Evolutionary conservation across 2,797 vertebrate species (phyloP).

Genomic region (Protosalanx chinensis): DNA sequence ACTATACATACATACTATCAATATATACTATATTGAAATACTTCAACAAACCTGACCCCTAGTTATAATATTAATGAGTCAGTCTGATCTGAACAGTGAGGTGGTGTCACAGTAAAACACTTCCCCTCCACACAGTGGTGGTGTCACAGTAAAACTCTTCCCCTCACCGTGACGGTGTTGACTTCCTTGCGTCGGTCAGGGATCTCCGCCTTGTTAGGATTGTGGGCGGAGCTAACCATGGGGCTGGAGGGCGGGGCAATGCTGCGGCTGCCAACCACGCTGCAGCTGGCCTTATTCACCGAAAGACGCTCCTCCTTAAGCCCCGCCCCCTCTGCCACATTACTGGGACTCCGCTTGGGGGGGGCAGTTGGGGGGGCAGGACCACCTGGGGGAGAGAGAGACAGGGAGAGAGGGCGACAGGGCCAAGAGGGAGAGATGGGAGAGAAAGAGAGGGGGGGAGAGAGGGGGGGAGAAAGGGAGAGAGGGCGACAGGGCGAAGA

Average conservation of each 20-base stretch:
- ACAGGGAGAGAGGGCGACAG: not conserved
- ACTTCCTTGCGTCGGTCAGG: conserved; percentile 86
- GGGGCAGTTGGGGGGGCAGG: conserved; percentile 77
- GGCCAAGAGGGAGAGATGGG: not conserved
- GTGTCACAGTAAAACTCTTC: not conserved
- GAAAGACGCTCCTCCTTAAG: conserved; percentile 85
- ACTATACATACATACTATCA: too few species aligned
- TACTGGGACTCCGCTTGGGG: conserved; percentile 85
- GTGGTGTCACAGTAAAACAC: not conserved
- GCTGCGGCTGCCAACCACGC: conserved; percentile 74
- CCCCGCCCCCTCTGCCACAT: conserved; percentile 71
- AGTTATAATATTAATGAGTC: too few species aligned
- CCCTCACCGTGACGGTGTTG: conserved; percentile 40
- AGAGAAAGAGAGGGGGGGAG: not conserved
- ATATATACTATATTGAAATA: too few species aligned
- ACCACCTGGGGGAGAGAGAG: conserved; percentile 70
- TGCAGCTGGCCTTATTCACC: conserved; percentile 79
- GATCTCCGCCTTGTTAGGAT: conserved; percentile 91
- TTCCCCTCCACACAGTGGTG: not conserved
- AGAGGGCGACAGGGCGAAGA: not conserved
- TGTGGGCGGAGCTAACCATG: conserved; percentile 93
- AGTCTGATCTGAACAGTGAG: not conserved
- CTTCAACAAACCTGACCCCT: too few species aligned
- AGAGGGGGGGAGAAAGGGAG: not conserved
- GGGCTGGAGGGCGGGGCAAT: conserved; percentile 84